A percentile compares a stretch with the other conserved stretches of the same genome.
Conservation (phyloP, 2,888 invertebrate species). For the Atherix ibis region DNA sequence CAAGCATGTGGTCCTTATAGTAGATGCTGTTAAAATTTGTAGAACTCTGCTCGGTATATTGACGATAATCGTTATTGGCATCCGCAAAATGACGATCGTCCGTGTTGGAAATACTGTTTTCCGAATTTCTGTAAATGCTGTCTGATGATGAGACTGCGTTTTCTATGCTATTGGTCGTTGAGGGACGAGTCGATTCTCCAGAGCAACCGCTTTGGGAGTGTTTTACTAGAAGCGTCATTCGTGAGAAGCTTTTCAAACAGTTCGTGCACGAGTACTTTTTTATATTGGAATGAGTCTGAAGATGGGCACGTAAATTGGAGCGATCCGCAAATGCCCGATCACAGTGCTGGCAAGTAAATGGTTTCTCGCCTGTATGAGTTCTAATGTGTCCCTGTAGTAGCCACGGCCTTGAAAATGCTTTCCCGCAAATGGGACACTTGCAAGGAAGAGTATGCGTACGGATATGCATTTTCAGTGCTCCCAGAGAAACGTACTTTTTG, state of each 20-base stretch:
- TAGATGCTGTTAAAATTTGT: too few species aligned
- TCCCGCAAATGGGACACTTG: conserved; percentile 91
- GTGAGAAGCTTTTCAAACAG: conserved; percentile 91
- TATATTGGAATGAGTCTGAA: conserved; percentile 94
- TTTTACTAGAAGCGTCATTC: conserved; percentile 90
- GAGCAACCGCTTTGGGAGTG: conserved; percentile 84
- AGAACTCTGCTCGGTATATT: too few species aligned
- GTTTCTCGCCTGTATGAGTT: conserved; percentile 97
- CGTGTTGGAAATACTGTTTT: too few species aligned
- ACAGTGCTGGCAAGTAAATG: conserved; percentile 91
- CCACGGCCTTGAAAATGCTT: conserved; percentile 96
- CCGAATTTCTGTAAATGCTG: too few species aligned
- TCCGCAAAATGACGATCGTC: too few species aligned
- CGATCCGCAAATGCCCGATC: conserved; percentile 93
- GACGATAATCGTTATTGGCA: too few species aligned
- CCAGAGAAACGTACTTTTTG: conserved; percentile 87
- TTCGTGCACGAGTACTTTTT: conserved; percentile 91
- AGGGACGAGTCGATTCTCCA: too few species aligned
- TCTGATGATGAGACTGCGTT: too few species aligned
- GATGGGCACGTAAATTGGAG: conserved; percentile 88
- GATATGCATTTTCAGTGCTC: conserved; percentile 98
- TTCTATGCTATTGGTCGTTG: too few species aligned
- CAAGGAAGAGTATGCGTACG: conserved; percentile 95
- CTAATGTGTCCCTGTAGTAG: conserved; percentile 93
- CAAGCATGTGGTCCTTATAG: too few species aligned